Base-by-base conservation (phyloP, 2,113 vertebrate species). In the Sebastes schlegelii region DNA sequence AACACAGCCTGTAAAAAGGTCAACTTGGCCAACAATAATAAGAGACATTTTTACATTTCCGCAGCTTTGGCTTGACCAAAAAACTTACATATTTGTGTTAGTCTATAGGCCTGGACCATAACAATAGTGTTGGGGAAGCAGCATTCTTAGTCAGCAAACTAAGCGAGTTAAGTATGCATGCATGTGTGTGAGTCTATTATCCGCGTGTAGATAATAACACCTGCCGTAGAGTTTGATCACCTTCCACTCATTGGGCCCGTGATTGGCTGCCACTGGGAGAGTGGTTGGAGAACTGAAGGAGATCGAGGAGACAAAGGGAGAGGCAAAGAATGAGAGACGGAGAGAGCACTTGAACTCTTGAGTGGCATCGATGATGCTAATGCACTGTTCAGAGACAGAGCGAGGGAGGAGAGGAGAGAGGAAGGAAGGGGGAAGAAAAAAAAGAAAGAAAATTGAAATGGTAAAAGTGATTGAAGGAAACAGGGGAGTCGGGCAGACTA, bases 311-410 rank as follows among this genome's bases (percentile, higher is more conserved):
- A 68, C 21, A 17, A 14, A 58, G 51, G 49, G 21, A 72, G 67
- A 74, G n/a, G 52, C 5, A 23, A 62, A 74, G 60, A 81, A 58
- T 54, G 62, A 80, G 60, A 49, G 5, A 21, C 0, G 5, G 58
- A 60, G 66, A 70, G 54, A 82, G 80, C 79, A 84, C 85, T 91
- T 83, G 79, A 91, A 84, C 86, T 81, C 63, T 57, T 77, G 79
- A 90, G 89, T 84, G 79, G 79, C 79, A 21, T 21, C 57, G 81
- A 60, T 52, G 77, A 84, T 80, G 76, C 77, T 86, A 85, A 91
- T 86, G 71, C 66, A 43, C 43, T 66, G 45, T 75, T 91, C 64
- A 80, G 63, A 78, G 74, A 81, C 58, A 9, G 48, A 51, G 54
- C 4, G 3, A 75, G 40, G 8, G 40, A 3, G 19, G 23, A 14